Conservation (phyloP, 2,797 vertebrate genomes). For the Poeciliopsis paucimaculata region DNA sequence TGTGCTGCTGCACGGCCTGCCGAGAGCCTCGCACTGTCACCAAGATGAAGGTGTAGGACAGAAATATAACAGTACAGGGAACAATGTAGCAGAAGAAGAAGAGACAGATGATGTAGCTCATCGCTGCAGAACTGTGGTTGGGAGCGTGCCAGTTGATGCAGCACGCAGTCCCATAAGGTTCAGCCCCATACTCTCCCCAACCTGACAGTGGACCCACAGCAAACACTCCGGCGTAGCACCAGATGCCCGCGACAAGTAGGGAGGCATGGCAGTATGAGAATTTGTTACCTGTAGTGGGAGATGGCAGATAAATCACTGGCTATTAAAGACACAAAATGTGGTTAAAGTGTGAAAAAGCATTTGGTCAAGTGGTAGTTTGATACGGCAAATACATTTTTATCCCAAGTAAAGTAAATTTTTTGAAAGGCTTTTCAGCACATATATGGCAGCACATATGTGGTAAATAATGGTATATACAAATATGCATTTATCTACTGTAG, state of each 20-base stretch:
- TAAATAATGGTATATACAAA: neutral
- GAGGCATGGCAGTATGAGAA: constrained; percentile 81
- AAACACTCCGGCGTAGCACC: constrained; percentile 85
- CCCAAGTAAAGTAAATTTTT: neutral
- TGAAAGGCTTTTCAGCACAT: neutral
- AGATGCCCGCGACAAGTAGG: constrained; percentile 80
- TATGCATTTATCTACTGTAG: neutral
- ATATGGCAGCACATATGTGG: neutral
- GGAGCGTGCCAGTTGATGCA: constrained; percentile 86
- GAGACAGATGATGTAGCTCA: constrained; percentile 86
- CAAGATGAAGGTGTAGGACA: constrained; percentile 86
- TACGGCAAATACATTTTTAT: neutral
- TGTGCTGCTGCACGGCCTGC: constrained; percentile 83
- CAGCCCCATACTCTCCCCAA: constrained; percentile 86
- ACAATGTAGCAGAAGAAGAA: constrained; percentile 89
- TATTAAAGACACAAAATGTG: constrained; percentile 20
- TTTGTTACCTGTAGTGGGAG: constrained; percentile 79
- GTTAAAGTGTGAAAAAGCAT: too few species aligned
- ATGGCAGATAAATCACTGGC: constrained; percentile 29
- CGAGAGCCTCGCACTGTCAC: constrained; percentile 80
- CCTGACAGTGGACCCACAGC: constrained; percentile 82
- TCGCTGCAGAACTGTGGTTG: constrained; percentile 68
- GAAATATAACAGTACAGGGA: constrained; percentile 85
- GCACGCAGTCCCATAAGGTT: constrained; percentile 90
- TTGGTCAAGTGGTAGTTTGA: neutral